Evolutionary conservation across 1,140 invertebrate species (phyloP), one percentile per base, ranked within the genome.

Genomic region (Pollicipes pollicipes): DNA sequence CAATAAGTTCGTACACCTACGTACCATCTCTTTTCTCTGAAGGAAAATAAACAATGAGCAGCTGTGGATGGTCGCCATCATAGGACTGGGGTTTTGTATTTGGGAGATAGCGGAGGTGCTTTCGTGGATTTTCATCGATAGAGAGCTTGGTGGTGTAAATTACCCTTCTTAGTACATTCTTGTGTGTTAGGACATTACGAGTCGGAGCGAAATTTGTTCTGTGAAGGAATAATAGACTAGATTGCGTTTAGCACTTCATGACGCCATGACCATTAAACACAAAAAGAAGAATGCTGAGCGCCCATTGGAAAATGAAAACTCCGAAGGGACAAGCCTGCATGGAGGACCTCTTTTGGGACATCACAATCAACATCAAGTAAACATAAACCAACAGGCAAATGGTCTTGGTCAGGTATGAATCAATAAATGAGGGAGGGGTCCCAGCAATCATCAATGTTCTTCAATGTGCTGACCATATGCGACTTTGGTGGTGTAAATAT

Each of bases 1-100:
- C n/a, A n/a, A n/a, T n/a, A n/a, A n/a, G n/a, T n/a, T n/a, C n/a
- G n/a, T n/a, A n/a, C n/a, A n/a, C n/a, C n/a, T n/a, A n/a, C n/a
- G n/a, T n/a, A n/a, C n/a, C n/a, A n/a, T n/a, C n/a, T n/a, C n/a
- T n/a, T n/a, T 58, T 58, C 2, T 58, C 45, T 58, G 45, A 17
- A n/a, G 45, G 45, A 58, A 58, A 58, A 58, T 58, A 58, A 58
- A 58, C 45, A 58, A 58, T 58, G 45, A 58, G 45, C 45, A 58
- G 45, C 45, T 58, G 45, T 10, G 45, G 16, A 58, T 58, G 13
- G 45, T 58, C 45, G 45, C 45, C 45, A 58, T 58, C 45, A 21
- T 58, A 3, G 45, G 13, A 3, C 13, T 58, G 16, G 32, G 45
- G 45, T 58, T 2, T 2, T 58, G 45, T 10, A 2, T 58, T 10